Base-by-base conservation (phyloP, 2,797 vertebrate genomes). In the Allobates femoralis region DNA sequence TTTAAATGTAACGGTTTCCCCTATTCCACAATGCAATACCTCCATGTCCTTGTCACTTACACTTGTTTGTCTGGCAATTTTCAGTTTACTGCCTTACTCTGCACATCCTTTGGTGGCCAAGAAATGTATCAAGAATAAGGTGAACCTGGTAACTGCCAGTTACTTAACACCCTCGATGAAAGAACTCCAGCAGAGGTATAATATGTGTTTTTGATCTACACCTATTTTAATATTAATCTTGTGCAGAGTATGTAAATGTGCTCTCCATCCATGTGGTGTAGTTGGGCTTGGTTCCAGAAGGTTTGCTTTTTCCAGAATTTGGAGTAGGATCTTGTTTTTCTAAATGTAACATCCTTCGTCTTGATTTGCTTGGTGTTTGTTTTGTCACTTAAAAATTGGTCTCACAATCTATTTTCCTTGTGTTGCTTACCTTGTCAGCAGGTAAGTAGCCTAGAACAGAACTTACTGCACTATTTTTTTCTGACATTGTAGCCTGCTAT, bases 101-200 rank as follows among this genome's bases (percentile, higher is more conserved):
- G 93, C 94, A 56, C 98, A 99, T 92, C 97, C 97, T 34, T 90
- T 96, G 75, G 92, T 99, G 84, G 96, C 97, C 83, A 97, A 97
- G 89, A 95, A 96, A 56, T 99, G 98, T 91, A 98, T 99, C 89
- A 92, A 92, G 28, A 94, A 87, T 90, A 98, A 96, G 91, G 97
- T 98, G 46, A 97, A 98, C 93, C 92, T 99, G 95, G 91, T 99
- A 91, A 99, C 97, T 0, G 97, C 98, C 71, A 99, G 98, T 91
- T 99, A 99, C 91, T 91, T 96, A 91, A 96, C 96, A 83, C 96
- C 97, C 5, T 96, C 93, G 2, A 96, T 99, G 93, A 97, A 95
- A 92, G 97, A 96, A 73, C 89, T 96, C 53, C 91, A 94, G 83
- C 92, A 94, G 81, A 95, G 94, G 95, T 95, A 90, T 8, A 19